These are phyloP conservation scores for Monochamus alternatus DNA, from an alignment of 2,888 invertebrate genomes.

Conservation along the genomic window DNA sequence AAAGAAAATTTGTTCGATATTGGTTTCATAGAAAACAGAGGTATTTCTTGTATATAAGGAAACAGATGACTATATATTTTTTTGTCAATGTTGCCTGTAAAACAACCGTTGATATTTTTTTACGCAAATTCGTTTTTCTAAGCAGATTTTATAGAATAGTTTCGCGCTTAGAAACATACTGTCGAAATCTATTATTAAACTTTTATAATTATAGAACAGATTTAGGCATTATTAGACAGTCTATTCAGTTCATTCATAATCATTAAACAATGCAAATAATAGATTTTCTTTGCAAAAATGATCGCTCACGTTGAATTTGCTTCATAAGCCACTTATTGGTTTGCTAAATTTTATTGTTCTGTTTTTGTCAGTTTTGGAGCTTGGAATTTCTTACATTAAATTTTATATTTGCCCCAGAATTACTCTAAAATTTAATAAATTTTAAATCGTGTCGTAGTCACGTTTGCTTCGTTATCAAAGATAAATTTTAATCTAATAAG, in stretches of 20 bases:
- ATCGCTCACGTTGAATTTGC: neutral
- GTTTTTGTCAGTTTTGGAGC: conserved; percentile 15
- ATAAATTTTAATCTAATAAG: neutral
- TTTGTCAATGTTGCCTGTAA: conserved; percentile 33
- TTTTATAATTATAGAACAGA: conserved; percentile 27
- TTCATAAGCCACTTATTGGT: conserved; percentile 16
- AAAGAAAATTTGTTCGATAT: no score
- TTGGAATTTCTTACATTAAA: conserved; percentile 13
- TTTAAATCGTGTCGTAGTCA: no score
- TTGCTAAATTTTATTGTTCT: conserved; percentile 2
- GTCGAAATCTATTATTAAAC: conserved; percentile 18
- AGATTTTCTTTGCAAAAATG: conserved; percentile 37
- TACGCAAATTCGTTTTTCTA: conserved; percentile 15
- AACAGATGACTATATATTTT: conserved; percentile 27
- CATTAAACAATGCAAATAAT: conserved; percentile 20
- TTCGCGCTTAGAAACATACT: conserved; percentile 18
- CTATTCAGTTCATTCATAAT: conserved; percentile 19
- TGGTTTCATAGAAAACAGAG: no score
- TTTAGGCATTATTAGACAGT: conserved; percentile 21
- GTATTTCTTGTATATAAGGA: conserved; percentile 10
- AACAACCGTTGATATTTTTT: conserved; percentile 8
- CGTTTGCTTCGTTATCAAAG: neutral
- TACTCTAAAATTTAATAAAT: neutral
- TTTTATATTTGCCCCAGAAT: conserved; percentile 16
- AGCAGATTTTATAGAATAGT: conserved; percentile 6